Conservation (phyloP, 1,140 invertebrate genomes). For the Lordiphosa stackelbergi region DNA sequence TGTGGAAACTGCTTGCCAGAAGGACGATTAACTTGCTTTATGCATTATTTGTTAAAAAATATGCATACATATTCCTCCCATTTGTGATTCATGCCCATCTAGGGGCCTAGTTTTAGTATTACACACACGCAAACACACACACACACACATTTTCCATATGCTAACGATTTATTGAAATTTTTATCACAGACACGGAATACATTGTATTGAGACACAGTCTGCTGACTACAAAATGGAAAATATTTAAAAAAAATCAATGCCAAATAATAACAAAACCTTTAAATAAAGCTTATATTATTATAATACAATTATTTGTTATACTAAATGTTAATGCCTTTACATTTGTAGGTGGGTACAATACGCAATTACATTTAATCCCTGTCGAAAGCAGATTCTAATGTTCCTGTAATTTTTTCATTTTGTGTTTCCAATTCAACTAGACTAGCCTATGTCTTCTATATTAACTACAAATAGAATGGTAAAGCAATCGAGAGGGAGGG, state of each 20-base stretch:
- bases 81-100: conserved; percentile 61
- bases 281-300: conserved; percentile 37
- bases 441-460: conserved; percentile 30
- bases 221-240: conserved; percentile 36
- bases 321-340: conserved; percentile 30
- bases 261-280: conserved; percentile 25
- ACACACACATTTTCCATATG: conserved; percentile 19
- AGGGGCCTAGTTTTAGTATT: conserved; percentile 47
- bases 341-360: background rate
- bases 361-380: background rate
- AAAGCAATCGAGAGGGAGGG: background rate
- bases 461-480: conserved; percentile 25
- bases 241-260: conserved; percentile 2
- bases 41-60: background rate
- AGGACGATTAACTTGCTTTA: background rate
- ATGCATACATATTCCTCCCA: conserved; percentile 17
- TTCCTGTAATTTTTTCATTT: conserved; percentile 61
- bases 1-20: conserved; percentile 1
- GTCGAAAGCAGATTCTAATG: conserved; percentile 52
- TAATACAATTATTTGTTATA: conserved; percentile 33
- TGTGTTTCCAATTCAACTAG: conserved; percentile 37
- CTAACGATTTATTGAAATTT: conserved; percentile 54
- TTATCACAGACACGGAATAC: conserved; percentile 72
- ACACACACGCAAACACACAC: background rate
- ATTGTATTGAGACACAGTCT: conserved; percentile 53